Evolutionary conservation across 2,797 vertebrate genomes (phyloP).

Genomic region (Dryobates pubescens): DNA sequence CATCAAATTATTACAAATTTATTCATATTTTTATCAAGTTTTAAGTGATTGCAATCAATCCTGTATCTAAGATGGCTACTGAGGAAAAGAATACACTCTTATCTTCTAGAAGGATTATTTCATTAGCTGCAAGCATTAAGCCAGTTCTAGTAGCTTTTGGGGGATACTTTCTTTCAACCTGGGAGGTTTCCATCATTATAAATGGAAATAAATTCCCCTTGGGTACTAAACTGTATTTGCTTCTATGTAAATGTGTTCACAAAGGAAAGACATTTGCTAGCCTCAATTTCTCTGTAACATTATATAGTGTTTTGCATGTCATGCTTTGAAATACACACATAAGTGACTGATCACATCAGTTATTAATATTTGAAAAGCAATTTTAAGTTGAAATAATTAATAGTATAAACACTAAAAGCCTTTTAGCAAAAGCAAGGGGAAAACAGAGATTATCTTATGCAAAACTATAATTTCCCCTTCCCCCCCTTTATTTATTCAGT

Average conservation of each 20-base stretch:
- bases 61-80: neutral
- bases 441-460: rapidly evolving
- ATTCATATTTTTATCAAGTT: neutral
- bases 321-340: rapidly evolving
- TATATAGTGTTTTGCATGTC: neutral
- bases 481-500: neutral
- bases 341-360: neutral
- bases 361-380: neutral
- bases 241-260: neutral
- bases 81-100: neutral
- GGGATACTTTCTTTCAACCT: neutral
- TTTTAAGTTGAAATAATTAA: neutral
- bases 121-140: neutral
- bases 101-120: rapidly evolving
- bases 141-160: neutral
- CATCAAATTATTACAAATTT: neutral
- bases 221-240: neutral
- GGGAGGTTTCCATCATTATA: neutral
- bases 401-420: neutral
- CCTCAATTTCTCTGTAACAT: neutral
- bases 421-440: neutral
- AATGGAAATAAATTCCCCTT: neutral
- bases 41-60: neutral
- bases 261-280: neutral
- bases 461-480: neutral